phyloP scores from a whole-genome alignment of 2,113 vertebrate genomes.

The Elephantulus edwardii region DNA sequence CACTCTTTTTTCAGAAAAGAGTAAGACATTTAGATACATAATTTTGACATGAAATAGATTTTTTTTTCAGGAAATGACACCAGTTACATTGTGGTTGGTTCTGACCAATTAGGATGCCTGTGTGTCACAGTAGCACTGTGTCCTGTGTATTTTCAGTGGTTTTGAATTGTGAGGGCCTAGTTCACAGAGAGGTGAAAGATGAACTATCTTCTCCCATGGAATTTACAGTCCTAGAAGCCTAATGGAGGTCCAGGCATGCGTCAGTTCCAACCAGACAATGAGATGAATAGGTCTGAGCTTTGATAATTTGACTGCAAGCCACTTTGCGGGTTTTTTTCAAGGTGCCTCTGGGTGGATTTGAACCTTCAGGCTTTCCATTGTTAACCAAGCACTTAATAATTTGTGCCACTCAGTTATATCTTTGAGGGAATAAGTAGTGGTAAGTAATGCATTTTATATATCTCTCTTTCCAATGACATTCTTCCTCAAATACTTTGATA shows the following conservation, averaged over 20 bases:
- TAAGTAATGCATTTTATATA: slow-evolving; percentile 10
- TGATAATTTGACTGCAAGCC: no score
- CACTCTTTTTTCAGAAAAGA: slow-evolving; percentile 35
- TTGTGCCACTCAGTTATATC: neutral
- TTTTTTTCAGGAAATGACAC: slow-evolving; percentile 25
- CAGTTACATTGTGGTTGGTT: neutral
- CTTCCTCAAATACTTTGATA: slow-evolving; percentile 25
- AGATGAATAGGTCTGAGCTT: no score
- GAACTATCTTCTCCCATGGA: no score
- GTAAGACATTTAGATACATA: slow-evolving; percentile 34
- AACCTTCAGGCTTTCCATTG: neutral
- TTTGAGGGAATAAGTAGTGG: slow-evolving; percentile 30
- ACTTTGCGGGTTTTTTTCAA: neutral
- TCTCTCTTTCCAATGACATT: slow-evolving; percentile 8
- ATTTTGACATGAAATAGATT: slow-evolving; percentile 28
- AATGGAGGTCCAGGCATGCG: no score
- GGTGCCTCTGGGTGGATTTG: neutral
- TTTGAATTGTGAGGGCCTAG: neutral
- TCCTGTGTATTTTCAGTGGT: neutral
- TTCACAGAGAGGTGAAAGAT: no score
- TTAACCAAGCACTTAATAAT: neutral
- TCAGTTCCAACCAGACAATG: no score
- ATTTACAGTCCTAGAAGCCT: no score
- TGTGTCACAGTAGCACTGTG: neutral
- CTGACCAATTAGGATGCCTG: neutral